Percentiles rank a stretch among this genome's conserved stretches.
phyloP scores from a whole-genome alignment of 2,888 invertebrate species.

The Tribolium freemani region DNA sequence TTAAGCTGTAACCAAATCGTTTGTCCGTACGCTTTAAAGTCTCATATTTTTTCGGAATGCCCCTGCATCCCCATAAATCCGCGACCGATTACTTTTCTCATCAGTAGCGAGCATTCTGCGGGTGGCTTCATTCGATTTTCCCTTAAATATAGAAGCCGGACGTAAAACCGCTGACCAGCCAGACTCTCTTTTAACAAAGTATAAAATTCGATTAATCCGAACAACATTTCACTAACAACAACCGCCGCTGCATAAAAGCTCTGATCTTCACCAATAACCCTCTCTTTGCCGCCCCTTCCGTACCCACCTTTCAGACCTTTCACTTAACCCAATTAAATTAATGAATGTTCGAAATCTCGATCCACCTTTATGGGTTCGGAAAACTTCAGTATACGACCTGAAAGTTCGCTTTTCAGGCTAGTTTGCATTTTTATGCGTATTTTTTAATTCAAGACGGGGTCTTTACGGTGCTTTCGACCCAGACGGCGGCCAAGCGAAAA shows the following conservation, averaged over 20 bases:
- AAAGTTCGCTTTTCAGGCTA: constrained; percentile 43
- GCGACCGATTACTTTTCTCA: constrained; percentile 58
- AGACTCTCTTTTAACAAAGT: constrained; percentile 60
- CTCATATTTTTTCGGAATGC: constrained; percentile 50
- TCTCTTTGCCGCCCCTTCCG: constrained; percentile 43
- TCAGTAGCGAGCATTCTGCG: constrained; percentile 56
- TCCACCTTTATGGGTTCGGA: constrained; percentile 54
- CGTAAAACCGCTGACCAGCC: constrained; percentile 57
- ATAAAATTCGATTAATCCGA: constrained; percentile 64
- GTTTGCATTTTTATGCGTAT: constrained; percentile 46
- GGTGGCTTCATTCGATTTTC: constrained; percentile 56
- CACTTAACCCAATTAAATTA: constrained; percentile 64
- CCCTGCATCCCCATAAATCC: constrained; percentile 50
- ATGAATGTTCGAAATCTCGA: constrained; percentile 60
- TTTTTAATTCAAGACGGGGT: constrained; percentile 42
- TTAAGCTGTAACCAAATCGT: constrained; percentile 16
- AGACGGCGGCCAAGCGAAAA: not conserved
- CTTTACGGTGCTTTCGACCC: not conserved
- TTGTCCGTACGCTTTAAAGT: constrained; percentile 47
- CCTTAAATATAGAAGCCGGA: constrained; percentile 52
- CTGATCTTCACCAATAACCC: constrained; percentile 58
- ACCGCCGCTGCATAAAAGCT: constrained; percentile 58
- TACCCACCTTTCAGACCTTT: constrained; percentile 57
- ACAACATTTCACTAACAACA: constrained; percentile 59
- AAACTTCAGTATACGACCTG: constrained; percentile 41